Evolutionary conservation across 2,888 invertebrate species (phyloP).

Genomic region (Himalopsyche anomala): DNA sequence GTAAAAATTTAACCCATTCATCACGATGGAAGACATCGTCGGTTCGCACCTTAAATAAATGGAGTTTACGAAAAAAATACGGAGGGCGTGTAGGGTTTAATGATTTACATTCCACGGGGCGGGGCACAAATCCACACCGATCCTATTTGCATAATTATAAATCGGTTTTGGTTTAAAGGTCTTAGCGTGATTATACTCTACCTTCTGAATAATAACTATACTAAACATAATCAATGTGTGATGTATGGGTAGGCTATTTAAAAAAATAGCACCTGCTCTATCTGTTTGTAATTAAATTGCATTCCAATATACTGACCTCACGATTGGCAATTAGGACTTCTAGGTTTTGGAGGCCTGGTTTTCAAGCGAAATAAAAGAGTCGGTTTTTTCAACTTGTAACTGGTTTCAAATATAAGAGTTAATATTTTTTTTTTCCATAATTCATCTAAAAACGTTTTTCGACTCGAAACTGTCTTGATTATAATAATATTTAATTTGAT

Average conservation of each 20-base stretch:
- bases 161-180: background rate
- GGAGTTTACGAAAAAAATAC: slow-evolving; percentile 18
- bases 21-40: slow-evolving; percentile 28
- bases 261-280: no score
- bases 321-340: no score
- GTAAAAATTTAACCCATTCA: slow-evolving; percentile 47
- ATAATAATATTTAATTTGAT: no score
- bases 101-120: slow-evolving; percentile 52
- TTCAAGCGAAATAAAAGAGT: no score
- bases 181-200: background rate
- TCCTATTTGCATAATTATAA: slow-evolving; percentile 58
- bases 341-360: no score
- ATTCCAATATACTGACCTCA: no score
- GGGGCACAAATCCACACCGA: slow-evolving; percentile 48
- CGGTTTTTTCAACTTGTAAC: no score
- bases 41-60: slow-evolving; percentile 51
- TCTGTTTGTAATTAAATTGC: no score
- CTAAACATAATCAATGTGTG: background rate
- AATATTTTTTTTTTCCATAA: no score
- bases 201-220: slow-evolving; percentile 16
- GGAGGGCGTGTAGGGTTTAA: slow-evolving; percentile 31
- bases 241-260: background rate
- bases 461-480: no score
- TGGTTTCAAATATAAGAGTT: no score
- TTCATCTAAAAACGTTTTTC: no score